Evolutionary conservation across 2,797 vertebrate species (phyloP), one percentile per base, ranked within the genome.

Genomic region (Pangasius sanitwongsei): DNA sequence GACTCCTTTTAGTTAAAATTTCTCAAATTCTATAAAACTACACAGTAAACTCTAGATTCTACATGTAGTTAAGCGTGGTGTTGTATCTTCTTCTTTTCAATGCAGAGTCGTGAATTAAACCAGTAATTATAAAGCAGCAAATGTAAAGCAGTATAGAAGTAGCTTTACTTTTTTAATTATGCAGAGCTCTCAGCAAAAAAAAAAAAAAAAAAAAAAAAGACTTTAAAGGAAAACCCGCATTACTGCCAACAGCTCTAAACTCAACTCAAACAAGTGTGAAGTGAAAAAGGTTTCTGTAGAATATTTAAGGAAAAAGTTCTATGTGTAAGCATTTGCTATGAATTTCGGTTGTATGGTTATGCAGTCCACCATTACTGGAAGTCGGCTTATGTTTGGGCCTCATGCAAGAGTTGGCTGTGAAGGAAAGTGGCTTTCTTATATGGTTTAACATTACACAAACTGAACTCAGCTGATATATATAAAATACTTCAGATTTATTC

Each of bases 251-350:
- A 85, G 18, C 11, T n/a, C 48, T 78, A 65, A 65, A 85, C 48
- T 80, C 28, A 23, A 55, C 6, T 78, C 37, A 44, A 12, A 15
- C 72, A 78, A 77, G 31, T 77, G 57, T 25, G 55, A 83, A 88
- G 20, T 41, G 55, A 83, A 83, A 82, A 70, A 81, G 37, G 12
- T 53, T 88, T 80, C 13, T 83, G 37, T 41, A 28, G 3, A 63
- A 16, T 65, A 67, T 65, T 59, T 75, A 23, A 50, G 31, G 37
- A 63, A 28, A 44, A n/a, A 44, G 13, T 28, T 55, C 7, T 48
- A 55, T 11, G 31, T 69, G 9, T 53, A 34, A 70, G n/a, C 28
- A 65, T 48, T 57, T 9, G 15, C 12, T 41, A 59, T 25, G 37
- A n/a, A 41, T 63, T 84, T 65, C 13, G 13, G 81, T 18, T 65